Base-by-base conservation (phyloP, 2,797 vertebrate genomes). In the Etheostoma nigrum region DNA sequence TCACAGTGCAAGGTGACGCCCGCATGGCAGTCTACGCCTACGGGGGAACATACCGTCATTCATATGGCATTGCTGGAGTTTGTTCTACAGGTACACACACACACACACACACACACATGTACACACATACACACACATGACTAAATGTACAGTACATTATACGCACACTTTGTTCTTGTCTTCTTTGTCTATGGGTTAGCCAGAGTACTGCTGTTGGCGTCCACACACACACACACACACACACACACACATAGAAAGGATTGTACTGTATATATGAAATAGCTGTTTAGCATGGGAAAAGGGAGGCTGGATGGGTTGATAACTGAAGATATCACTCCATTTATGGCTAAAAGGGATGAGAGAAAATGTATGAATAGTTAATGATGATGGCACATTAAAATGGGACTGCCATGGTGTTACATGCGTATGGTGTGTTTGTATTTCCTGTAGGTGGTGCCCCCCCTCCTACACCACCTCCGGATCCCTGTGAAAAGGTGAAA, bases 31-130 rank as follows among this genome's bases (percentile, higher is more conserved):
- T 85, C 36, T 85, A 85, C 7, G 64, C 51, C 47, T 76, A 63
- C 0, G 83, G 83, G 8, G 69, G 73, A 0, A 44, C 13, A 44
- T 4, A 3, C 0, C 14, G 13, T 1, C 23, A 73, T 9, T 27
- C 7, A 4, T 85, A 79, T 23, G 79, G 79, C 63, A 62, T 27
- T 21, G 65, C 73, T 44, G 83, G 79, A 59, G 23, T 85, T 58
- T 82, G 79, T 53, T 33, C 49, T 53, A 14, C 23, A 79, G 83
- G 83, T 85, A 59, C 48, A 53, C 4, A 52, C 13, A 12, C 15
- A 36, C 18, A 59, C 47, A 65, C 1, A 36, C 19, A 1, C 9
- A 59, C 10, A 40, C 10, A 4, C 36, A 40, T n/a, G n/a, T n/a
- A 65, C 1, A 36, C 19, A 1, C 9, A 59, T 10, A 40, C 10